Evolutionary conservation across 2,797 vertebrate genomes (phyloP), one percentile per base, ranked within the genome.

Genomic region (Sebastes ruberrimus): DNA sequence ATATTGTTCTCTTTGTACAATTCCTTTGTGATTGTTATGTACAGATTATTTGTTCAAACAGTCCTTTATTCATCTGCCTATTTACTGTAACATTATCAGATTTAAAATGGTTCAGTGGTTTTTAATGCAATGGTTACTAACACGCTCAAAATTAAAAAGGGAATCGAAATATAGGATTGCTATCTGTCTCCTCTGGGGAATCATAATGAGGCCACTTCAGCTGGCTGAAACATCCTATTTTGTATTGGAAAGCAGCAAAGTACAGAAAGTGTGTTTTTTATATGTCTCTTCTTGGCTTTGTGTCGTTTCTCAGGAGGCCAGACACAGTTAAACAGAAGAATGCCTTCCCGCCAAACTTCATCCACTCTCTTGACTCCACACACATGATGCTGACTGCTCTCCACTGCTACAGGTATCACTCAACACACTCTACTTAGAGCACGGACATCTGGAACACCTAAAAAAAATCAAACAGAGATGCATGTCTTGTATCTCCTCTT

Each of bases 301-400:
- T 7, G 0, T 85, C 59, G 23, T 35, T 80, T 86, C 52, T 4
- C 92, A 99, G 99, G 94, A 97, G 93, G 63, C 98, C 99, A 0
- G 96, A 99, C 83, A 97, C 96, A 0, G 77, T 98, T 78, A 99
- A 99, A 87, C 98, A 99, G 95, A 99, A 97, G 88, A 99, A 99
- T 0, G 98, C 98, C 30, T 99, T 99, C 80, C 97, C 98, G 0
- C 98, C 98, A 22, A 99, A 99, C 92, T 99, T 99, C 92, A 99
- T 99, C 92, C 99, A 99, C 89, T 99, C 98, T 1, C 93, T 99
- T 90, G 99, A 99, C 91, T 99, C 98, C 33, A 97, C 98, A 0
- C 99, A 99, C 89, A 99, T 99, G 99, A 99, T 99, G 98, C 96
- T 99, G 28, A 99, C 99, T 0, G 95, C 98, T 4, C 95, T 99